Evolutionary conservation across 2,113 vertebrate species (phyloP), one percentile per base, ranked within the genome.

Genomic region (Nannospalax galili): DNA sequence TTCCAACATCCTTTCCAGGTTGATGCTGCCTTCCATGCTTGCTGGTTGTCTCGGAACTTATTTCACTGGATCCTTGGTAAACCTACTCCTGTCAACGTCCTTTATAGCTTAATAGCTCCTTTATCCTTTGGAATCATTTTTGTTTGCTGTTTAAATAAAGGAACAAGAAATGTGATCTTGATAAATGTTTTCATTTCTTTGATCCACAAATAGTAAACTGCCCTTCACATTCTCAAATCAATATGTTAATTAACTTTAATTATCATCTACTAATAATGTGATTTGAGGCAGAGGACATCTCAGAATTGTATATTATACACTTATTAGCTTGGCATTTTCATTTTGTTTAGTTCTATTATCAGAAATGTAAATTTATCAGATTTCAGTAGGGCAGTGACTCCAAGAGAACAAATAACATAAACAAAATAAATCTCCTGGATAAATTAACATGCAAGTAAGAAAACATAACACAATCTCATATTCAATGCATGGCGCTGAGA

Each of bases 211-310:
- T 91, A 95, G 70, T 35, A 78, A 90, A 96, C 96, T 96, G 72
- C 9, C 75, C 75, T 67, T 96, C 86, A 91, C 40, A 65, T n/a
- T 96, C 92, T 97, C 42, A 95, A 73, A 97, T 82, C 78, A 94
- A 88, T 91, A 95, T 82, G 97, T 97, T 77, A 97, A 98, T 95
- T 98, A 98, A 97, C 22, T 84, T 97, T 95, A 95, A 97, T 81
- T 96, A 97, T 20, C 91, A 88, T 92, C 19, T 82, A 84, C 94
- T 95, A 97, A 96, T 97, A 97, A 89, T 92, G 7, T 87, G 82
- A 15, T 82, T 87, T 9, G 89, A 98, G 60, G 67, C 81, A 97
- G 93, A 92, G 32, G 19, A 91, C 32, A 69, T 96, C 78, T 22
- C 3, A 92, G 90, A 73, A 93, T 17, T 95, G 79, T 75, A 40